Base-by-base conservation (phyloP, 2,888 invertebrate genomes). In the Temnothorax ravouxi region DNA sequence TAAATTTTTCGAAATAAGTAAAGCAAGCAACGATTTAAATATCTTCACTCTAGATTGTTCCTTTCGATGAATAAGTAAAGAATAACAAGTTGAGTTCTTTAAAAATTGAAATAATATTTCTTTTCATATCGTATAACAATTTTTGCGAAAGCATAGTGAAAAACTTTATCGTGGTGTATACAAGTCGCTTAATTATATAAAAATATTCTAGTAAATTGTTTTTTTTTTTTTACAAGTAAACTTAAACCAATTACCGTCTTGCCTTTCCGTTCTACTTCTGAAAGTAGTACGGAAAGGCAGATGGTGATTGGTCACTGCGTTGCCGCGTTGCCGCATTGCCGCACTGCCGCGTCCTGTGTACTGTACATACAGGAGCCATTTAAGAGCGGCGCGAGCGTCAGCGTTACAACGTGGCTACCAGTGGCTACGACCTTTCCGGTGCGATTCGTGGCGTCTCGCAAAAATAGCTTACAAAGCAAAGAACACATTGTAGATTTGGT, bases 121-220 rank as follows among this genome's bases (percentile, higher is more conserved):
- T 21, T 15, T 47, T 5, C 11, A 18, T 15, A 21, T 38, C 34
- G n/a, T 29, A 47, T 29, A 4, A n/a, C 15, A 52, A 50, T 25
- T 66, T 41, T 62, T 50, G 13, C 11, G 29, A 4, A 18, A 74
- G 34, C 8, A 8, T 29, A 54, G 29, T 8, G 29, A 72, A 71
- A 44, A 54, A 80, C 21, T 9, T 25, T 38, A n/a, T 50, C 8
- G 5, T 47, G 6, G 41, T 71, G 9, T 61, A 62, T 64, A 25
- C 34, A 47, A 82, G 13, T 56, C 13, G 3, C 41, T 77, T 56
- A 47, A 56, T 67, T 66, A 21, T n/a, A n/a, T n/a, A n/a, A 50
- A 61, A 61, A 34, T 77, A 47, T 56, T 56, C 15, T 86, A 85
- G 74, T 47, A 87, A 88, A 88, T 50, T 54, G 34, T 21, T 76